Base-by-base conservation (phyloP, 1,140 invertebrate species). In the Drosophila seguyi region DNA sequence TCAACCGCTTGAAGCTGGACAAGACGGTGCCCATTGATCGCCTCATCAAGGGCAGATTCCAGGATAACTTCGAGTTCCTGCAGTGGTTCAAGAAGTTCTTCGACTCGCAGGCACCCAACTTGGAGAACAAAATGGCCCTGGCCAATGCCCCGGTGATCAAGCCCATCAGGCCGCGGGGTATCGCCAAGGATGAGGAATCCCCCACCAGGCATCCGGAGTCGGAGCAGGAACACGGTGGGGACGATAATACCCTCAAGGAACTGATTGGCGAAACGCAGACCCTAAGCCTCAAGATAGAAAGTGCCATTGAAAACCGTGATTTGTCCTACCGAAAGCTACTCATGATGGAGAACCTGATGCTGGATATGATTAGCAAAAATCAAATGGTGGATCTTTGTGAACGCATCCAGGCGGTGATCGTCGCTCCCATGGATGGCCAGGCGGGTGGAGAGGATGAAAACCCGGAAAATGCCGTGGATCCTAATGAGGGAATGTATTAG, bases 81-180 rank as follows among this genome's bases (percentile, higher is more conserved):
- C 98, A 99, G 94, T 99, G 98, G 98, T 99, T 99, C 94, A 99
- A 99, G 94, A 99, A 98, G 93, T 99, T 99, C 93, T 99, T 98
- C 94, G 98, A 99, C 94, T 97, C 98, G 57, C 99, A 99, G 94
- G 75, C 88, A 0, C 62, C 71, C 0, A 75, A 67, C 8, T 36
- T 90, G 56, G 91, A 90, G 53, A 92, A 92, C 52, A 25, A 78
- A 2, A 86, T 82, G 56, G 52, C 75, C 1, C 34, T 65, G 14
- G 75, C 73, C 41, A 85, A 91, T 68, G 62, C 61, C 0, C 60
- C 47, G 1, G 48, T 62, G 11, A 57, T 47, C 0, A 82, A 91
- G 52, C 65, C 81, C 0, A 79, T 90, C 7, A 79, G 63, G 34
- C 72, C 71, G 7, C 75, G 75, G 14, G 38, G 11, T 10, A 36